Evolutionary conservation across 2,113 vertebrate genomes (phyloP), one percentile per base, ranked within the genome.

Genomic region (Petrocephalus microphthalmus): DNA sequence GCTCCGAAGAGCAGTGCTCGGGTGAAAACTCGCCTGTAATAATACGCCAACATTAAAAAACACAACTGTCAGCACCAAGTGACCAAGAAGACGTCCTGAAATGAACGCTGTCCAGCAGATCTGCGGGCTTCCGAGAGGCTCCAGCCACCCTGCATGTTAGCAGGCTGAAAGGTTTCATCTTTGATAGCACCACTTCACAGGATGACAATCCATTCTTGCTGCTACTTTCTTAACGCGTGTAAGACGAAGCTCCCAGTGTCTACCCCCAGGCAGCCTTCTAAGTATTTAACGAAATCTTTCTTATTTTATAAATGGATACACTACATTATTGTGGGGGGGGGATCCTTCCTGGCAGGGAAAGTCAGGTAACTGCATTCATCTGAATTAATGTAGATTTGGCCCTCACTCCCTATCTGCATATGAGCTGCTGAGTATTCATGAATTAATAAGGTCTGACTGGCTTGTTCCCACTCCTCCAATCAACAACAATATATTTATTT

Each of bases 91-190:
- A 89, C 64, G n/a, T 47, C 64, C 57, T 89, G 87, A 85, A 88
- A 56, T 45, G 29, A 86, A 87, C 54, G 89, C 89, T 67, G 88
- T 85, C 91, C 89, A 56, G 89, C 90, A 89, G 89, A 67, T 67
- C 60, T 67, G 60, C 60, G 85, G 88, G 86, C 89, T 82, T 89
- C 91, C 17, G 15, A 45, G 45, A 47, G 45, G 19, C n/a, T 3
- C 33, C 33, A 74, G 0, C 15, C 3, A 15, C 3, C 64, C n/a
- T 33, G 64, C 64, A 33, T 71, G 33, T 15, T 33, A 71, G 64
- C 1, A 3, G 11, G 64, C 10, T 71, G n/a, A 71, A 29, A 81
- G 64, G 49, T 5, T 15, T 53, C 51, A 5, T 51, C 20, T 42
- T 22, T 20, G 84, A 86, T 86, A 17, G 53, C 8, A 37, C 84